phyloP scores from a whole-genome alignment of 1,140 invertebrate species.

The Ips nitidus region DNA sequence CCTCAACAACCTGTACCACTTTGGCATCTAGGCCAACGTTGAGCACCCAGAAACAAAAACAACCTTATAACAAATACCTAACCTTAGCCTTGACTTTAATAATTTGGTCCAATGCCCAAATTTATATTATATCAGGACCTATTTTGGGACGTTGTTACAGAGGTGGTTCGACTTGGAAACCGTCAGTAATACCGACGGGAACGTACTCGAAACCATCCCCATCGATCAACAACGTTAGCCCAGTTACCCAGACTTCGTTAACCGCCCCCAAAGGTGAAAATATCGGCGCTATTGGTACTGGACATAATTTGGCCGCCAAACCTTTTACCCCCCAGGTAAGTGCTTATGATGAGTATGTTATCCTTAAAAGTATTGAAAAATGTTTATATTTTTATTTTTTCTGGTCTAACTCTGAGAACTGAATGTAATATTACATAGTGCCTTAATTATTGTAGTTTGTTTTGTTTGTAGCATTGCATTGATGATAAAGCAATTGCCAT shows the following conservation, averaged over 20 bases:
- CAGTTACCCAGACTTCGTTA: slow-evolving; percentile 87
- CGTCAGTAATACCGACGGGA: slow-evolving; percentile 70
- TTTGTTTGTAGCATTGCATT: too few species aligned
- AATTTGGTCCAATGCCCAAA: slow-evolving; percentile 42
- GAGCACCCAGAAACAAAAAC: too few species aligned
- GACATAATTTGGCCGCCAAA: slow-evolving; percentile 84
- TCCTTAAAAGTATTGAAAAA: neutral
- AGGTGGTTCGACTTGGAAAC: slow-evolving; percentile 80
- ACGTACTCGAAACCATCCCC: slow-evolving; percentile 62
- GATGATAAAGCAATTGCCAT: too few species aligned
- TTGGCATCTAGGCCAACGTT: too few species aligned
- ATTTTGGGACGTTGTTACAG: slow-evolving; percentile 54
- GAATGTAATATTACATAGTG: too few species aligned
- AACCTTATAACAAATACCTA: too few species aligned
- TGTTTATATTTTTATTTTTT: neutral
- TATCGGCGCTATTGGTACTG: slow-evolving; percentile 73
- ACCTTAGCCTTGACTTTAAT: slow-evolving; percentile 31
- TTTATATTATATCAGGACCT: slow-evolving; percentile 22
- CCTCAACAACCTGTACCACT: too few species aligned
- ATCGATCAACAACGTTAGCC: slow-evolving; percentile 59
- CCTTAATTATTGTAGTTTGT: too few species aligned
- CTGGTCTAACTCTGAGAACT: too few species aligned
- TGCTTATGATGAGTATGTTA: slow-evolving; percentile 1
- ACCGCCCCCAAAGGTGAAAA: slow-evolving; percentile 70
- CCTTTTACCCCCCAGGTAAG: slow-evolving; percentile 61